phyloP scores from a whole-genome alignment of 2,888 invertebrate species.

The Melolontha melolontha region DNA sequence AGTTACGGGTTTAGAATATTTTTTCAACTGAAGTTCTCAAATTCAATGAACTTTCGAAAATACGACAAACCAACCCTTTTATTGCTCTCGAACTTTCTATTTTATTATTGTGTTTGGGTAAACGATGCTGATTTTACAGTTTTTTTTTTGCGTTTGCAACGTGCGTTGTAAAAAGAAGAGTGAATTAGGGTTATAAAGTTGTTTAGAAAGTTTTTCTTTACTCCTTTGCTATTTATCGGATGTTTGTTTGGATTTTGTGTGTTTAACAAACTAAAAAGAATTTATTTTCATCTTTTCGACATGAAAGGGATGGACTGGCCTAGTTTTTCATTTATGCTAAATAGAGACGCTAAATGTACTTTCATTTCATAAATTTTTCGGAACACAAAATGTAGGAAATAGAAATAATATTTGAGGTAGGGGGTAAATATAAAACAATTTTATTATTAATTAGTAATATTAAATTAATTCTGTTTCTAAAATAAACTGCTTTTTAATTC shows the following conservation, averaged over 20 bases:
- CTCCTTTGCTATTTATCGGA: constrained; percentile 24
- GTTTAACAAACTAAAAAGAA: background rate
- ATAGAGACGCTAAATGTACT: too few species aligned
- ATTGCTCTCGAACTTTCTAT: constrained; percentile 36
- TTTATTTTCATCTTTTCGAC: too few species aligned
- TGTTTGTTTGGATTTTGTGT: constrained; percentile 21
- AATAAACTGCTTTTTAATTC: too few species aligned
- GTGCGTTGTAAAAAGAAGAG: constrained; percentile 36
- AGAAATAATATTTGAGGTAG: too few species aligned
- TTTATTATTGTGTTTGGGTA: constrained; percentile 36
- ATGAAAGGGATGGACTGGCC: too few species aligned
- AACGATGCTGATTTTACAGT: constrained; percentile 39
- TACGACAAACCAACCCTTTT: constrained; percentile 30
- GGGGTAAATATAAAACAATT: too few species aligned
- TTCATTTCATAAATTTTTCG: too few species aligned
- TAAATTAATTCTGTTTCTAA: too few species aligned
- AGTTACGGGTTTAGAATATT: constrained; percentile 10
- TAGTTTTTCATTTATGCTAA: too few species aligned
- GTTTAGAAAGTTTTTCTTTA: constrained; percentile 29
- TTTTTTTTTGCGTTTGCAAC: constrained; percentile 29
- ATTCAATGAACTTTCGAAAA: constrained; percentile 36
- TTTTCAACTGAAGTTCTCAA: constrained; percentile 32
- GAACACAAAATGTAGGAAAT: too few species aligned
- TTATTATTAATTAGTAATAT: too few species aligned
- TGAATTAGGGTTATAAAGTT: constrained; percentile 32